These are phyloP conservation scores for Rhagologus leucostigma DNA, from an alignment of 2,113 vertebrate genomes.

Conservation along the genomic window DNA sequence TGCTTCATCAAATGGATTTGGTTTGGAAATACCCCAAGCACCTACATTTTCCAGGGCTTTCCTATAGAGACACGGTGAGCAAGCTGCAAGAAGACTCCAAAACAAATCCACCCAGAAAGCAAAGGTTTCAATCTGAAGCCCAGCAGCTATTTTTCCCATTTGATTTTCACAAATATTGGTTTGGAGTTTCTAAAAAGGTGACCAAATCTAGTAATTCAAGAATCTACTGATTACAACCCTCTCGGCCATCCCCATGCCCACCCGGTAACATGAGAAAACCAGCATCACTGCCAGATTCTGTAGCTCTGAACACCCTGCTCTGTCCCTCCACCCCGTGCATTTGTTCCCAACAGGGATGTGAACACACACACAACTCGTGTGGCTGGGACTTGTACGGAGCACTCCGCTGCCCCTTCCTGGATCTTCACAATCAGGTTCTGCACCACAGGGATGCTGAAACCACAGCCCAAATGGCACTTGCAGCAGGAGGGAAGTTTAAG, in stretches of 20 bases:
- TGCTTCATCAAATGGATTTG: background rate
- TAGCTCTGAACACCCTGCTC: background rate
- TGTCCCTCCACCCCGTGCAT: background rate
- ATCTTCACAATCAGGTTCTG: fast-evolving
- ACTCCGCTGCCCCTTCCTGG: background rate
- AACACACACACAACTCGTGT: background rate
- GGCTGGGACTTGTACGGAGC: background rate
- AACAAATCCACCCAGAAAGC: background rate
- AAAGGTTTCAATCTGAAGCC: background rate
- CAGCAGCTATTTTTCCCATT: background rate
- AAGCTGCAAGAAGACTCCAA: background rate
- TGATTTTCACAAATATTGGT: background rate
- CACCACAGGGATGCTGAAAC: background rate
- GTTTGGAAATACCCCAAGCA: background rate
- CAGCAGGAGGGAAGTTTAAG: background rate
- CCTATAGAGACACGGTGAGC: background rate
- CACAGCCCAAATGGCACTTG: background rate
- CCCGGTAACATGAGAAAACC: background rate
- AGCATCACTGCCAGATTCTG: background rate
- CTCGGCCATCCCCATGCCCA: background rate
- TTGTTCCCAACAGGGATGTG: background rate
- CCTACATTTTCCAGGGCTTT: background rate
- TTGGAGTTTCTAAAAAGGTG: background rate
- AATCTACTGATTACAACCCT: background rate
- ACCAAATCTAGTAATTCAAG: background rate